These are phyloP conservation scores for Rhimphoctona megacephalus DNA, from an alignment of 2,888 invertebrate genomes.

Conservation along the genomic window DNA sequence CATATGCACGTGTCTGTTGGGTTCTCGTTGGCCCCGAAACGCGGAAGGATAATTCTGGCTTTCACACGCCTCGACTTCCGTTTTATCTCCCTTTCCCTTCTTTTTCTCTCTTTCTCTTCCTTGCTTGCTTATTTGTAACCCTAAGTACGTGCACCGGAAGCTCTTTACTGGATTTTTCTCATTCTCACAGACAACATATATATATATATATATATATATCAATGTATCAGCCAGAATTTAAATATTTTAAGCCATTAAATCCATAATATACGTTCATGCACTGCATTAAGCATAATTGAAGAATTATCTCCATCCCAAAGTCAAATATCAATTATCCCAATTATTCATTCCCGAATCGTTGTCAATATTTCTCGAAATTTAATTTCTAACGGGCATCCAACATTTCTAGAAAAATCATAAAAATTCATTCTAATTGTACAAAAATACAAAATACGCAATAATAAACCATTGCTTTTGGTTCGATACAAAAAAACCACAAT, in stretches of 20 bases:
- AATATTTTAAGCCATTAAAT: neutral
- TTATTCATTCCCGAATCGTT: neutral
- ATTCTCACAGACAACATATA: slow-evolving; percentile 30
- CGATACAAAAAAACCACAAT: neutral
- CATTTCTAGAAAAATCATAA: neutral
- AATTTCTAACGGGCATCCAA: neutral
- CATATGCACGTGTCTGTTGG: slow-evolving; percentile 51
- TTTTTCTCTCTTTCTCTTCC: neutral
- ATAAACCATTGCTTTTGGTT: neutral
- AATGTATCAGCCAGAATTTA: neutral
- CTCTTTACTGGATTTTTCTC: slow-evolving; percentile 55
- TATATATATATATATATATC: neutral
- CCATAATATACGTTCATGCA: neutral
- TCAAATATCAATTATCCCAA: neutral
- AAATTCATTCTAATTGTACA: neutral
- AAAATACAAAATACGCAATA: neutral
- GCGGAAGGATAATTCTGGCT: slow-evolving; percentile 60
- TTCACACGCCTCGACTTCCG: slow-evolving; percentile 69
- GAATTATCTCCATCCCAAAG: neutral
- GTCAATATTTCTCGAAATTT: neutral
- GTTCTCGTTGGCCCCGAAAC: slow-evolving; percentile 55
- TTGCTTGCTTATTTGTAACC: slow-evolving; percentile 7
- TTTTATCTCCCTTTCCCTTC: neutral
- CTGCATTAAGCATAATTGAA: neutral
- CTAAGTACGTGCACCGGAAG: slow-evolving; percentile 56